A percentile compares a stretch with the other conserved stretches of the same genome.
Evolutionary conservation across 2,888 invertebrate species (phyloP).

Genomic region (Brachynemurus nebulosus): DNA sequence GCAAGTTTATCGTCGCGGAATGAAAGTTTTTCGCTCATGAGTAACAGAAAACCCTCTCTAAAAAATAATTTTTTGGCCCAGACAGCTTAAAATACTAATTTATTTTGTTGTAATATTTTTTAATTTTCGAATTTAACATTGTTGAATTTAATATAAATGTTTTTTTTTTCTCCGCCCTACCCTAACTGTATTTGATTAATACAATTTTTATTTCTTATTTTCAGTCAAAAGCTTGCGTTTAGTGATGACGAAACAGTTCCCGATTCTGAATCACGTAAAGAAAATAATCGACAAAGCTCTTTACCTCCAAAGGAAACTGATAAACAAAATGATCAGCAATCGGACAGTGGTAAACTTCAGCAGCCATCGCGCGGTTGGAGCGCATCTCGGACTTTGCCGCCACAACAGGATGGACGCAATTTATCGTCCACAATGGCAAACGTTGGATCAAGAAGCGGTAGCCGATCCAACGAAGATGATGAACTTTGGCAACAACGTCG

Average conservation of each 20-base stretch:
- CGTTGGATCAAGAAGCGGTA: conserved; percentile 23
- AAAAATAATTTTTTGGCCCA: too few relatives aligned
- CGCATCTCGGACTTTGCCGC: conserved; percentile 21
- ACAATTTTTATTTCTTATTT: too few relatives aligned
- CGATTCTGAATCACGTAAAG: conserved; percentile 23
- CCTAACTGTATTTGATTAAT: conserved; percentile 2
- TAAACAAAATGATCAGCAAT: conserved; percentile 8
- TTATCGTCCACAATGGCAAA: conserved; percentile 18
- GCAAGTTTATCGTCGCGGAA: too few relatives aligned
- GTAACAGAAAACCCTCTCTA: too few relatives aligned
- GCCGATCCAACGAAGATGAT: conserved; percentile 33
- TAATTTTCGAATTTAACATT: too few relatives aligned
- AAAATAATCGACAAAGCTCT: conserved; percentile 20
- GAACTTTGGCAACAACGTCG: conserved; percentile 59
- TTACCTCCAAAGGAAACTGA: conserved; percentile 7
- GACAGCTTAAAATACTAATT: too few relatives aligned
- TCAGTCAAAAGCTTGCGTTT: conserved; percentile 79
- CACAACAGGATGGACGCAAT: conserved; percentile 29
- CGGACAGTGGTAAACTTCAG: conserved; percentile 7
- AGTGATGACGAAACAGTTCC: conserved; percentile 71
- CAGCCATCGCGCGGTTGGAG: conserved; percentile 10
- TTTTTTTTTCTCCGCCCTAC: too few relatives aligned
- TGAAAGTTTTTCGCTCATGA: too few relatives aligned
- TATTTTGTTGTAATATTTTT: too few relatives aligned
- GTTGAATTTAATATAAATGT: too few relatives aligned